Percentiles rank a stretch among this genome's conserved stretches.
These are phyloP conservation scores for Dinoponera quadriceps DNA, from an alignment of 1,140 invertebrate species.

Conservation along the genomic window DNA sequence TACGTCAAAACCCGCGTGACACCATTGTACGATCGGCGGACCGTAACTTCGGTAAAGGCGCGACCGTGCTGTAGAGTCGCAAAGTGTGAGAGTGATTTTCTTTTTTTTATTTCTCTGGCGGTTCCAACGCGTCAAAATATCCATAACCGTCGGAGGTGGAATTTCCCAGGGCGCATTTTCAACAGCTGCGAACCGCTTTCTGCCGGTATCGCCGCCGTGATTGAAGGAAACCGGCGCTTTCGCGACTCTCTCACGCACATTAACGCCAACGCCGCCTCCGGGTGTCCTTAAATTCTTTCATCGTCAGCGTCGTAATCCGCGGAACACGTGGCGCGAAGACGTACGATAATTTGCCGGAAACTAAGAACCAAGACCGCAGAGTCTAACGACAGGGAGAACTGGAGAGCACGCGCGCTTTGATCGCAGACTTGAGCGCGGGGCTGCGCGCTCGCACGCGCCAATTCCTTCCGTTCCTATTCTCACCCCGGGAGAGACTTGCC, in stretches of 20 bases:
- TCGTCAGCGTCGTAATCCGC: neutral
- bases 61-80: too few relatives aligned
- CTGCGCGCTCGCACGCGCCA: conserved; percentile 1
- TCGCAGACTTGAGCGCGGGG: neutral
- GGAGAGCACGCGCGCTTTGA: conserved; percentile 23
- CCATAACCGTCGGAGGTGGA: neutral
- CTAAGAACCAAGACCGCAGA: neutral
- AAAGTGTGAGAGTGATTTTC: too few relatives aligned
- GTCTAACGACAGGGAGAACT: conserved; percentile 22
- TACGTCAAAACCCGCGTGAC: too few relatives aligned
- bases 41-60: too few relatives aligned
- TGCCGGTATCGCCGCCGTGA: neutral
- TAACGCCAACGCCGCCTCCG: neutral
- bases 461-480: conserved; percentile 29
- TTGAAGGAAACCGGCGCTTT: conserved; percentile 20
- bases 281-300: conserved; percentile 22
- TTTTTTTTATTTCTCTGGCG: too few relatives aligned
- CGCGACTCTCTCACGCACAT: neutral
- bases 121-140: neutral
- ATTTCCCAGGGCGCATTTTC: neutral
- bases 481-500: conserved; percentile 21
- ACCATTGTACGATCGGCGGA: too few relatives aligned
- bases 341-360: conserved; percentile 20
- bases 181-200: neutral
- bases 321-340: neutral